Evolutionary conservation across 2,888 invertebrate genomes (phyloP).

Genomic region (Molanna angustata): DNA sequence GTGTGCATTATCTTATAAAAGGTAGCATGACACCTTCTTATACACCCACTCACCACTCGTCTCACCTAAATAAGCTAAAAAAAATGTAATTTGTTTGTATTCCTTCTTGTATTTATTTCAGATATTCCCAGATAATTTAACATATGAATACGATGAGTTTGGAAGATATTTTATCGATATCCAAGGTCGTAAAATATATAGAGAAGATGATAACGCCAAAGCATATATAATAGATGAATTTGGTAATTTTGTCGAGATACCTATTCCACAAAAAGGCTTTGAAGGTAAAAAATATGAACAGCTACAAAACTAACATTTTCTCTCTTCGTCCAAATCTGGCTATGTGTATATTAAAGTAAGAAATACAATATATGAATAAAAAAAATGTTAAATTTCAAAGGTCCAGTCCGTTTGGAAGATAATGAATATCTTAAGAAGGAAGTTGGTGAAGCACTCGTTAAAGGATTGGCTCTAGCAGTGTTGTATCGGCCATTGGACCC

Average conservation of each 20-base stretch:
- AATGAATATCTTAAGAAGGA: conserved; percentile 46
- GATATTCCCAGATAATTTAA: too few species aligned
- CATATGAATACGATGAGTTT: conserved; percentile 48
- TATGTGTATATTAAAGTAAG: too few species aligned
- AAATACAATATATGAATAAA: background rate
- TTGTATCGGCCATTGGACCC: conserved; percentile 49
- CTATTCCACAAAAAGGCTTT: conserved; percentile 43
- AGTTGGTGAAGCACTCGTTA: conserved; percentile 45
- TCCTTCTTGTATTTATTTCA: too few species aligned
- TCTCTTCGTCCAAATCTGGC: too few species aligned
- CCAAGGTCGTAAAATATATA: conserved; percentile 48
- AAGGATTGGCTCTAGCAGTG: conserved; percentile 47
- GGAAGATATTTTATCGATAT: conserved; percentile 48
- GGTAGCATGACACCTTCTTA: too few species aligned
- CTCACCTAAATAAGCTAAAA: too few species aligned
- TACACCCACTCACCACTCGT: too few species aligned
- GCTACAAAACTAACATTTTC: too few species aligned
- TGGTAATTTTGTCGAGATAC: conserved; percentile 47
- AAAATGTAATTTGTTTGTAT: too few species aligned
- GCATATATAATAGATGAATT: conserved; percentile 52
- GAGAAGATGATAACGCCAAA: conserved; percentile 44
- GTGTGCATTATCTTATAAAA: too few species aligned
- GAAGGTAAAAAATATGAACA: too few species aligned
- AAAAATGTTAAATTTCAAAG: conserved; percentile 27
- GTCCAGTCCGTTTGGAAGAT: conserved; percentile 45